Evolutionary conservation across 2,888 invertebrate genomes (phyloP).

Genomic region (Apocheima hispidaria): DNA sequence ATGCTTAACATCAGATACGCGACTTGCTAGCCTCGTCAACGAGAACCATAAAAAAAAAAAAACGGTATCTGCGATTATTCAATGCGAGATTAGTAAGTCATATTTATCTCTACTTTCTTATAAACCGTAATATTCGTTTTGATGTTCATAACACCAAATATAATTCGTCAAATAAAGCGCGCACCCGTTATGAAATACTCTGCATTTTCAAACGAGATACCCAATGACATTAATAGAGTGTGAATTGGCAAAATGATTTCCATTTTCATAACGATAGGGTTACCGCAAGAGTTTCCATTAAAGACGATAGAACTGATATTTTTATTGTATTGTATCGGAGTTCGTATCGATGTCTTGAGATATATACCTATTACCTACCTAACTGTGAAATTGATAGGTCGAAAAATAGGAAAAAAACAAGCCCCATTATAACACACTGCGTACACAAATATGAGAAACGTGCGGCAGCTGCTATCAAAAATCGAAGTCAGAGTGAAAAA

Average conservation of each 20-base stretch:
- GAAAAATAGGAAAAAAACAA: not conserved
- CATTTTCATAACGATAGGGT: constrained; percentile 28
- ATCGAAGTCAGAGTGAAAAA: constrained; percentile 30
- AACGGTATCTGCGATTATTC: no score
- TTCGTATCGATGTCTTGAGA: not conserved
- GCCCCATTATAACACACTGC: constrained; percentile 2
- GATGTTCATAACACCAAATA: constrained; percentile 1
- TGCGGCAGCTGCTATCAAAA: constrained; percentile 31
- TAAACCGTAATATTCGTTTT: not conserved
- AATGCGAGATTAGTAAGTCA: not conserved
- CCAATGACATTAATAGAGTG: constrained; percentile 30
- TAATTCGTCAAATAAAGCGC: constrained; percentile 4
- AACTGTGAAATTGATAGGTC: not conserved
- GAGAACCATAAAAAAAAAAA: no score
- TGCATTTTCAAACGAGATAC: constrained; percentile 21
- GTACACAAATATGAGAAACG: constrained; percentile 10
- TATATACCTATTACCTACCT: not conserved
- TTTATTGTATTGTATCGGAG: no score
- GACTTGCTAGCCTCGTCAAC: no score
- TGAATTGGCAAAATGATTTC: constrained; percentile 29
- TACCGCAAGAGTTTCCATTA: constrained; percentile 12
- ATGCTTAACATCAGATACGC: no score
- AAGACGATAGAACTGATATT: not conserved
- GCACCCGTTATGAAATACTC: constrained; percentile 12
- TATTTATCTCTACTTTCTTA: not conserved